Evolutionary conservation across 2,113 vertebrate species (phyloP).

Genomic region (Aphelocoma coerulescens): DNA sequence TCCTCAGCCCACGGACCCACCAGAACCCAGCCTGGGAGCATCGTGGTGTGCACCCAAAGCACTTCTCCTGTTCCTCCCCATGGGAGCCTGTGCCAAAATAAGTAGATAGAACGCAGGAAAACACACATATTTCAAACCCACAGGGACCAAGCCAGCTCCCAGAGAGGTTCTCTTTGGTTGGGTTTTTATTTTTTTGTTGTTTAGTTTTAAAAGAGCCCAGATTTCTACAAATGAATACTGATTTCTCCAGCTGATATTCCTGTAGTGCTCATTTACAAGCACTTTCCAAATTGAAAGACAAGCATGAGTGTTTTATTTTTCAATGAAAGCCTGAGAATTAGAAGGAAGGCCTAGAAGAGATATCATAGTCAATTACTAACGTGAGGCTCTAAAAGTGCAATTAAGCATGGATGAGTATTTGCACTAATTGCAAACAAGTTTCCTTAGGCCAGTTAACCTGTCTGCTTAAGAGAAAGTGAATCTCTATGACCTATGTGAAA

Average conservation of each 20-base stretch:
- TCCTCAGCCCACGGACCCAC: not conserved
- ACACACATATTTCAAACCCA: not conserved
- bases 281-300: not conserved
- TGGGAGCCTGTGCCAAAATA: not conserved
- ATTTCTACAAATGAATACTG: not conserved
- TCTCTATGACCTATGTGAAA: not conserved
- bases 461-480: not conserved
- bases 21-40: not conserved
- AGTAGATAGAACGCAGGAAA: not conserved
- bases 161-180: not conserved
- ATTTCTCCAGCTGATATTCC: not conserved
- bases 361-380: not conserved
- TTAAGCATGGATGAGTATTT: not conserved
- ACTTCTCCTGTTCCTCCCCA: fast-evolving
- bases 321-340: not conserved
- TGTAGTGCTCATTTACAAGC: not conserved
- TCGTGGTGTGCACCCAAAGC: not conserved
- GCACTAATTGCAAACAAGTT: not conserved
- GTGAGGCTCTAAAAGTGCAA: not conserved
- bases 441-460: not conserved
- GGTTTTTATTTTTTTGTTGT: not conserved
- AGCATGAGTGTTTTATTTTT: not conserved
- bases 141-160: not conserved
- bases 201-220: not conserved
- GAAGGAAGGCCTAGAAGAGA: not conserved